Percentiles rank a stretch among this genome's conserved stretches.
These are phyloP conservation scores for Melanotus villosus DNA, from an alignment of 2,888 invertebrate species.

Conservation along the genomic window DNA sequence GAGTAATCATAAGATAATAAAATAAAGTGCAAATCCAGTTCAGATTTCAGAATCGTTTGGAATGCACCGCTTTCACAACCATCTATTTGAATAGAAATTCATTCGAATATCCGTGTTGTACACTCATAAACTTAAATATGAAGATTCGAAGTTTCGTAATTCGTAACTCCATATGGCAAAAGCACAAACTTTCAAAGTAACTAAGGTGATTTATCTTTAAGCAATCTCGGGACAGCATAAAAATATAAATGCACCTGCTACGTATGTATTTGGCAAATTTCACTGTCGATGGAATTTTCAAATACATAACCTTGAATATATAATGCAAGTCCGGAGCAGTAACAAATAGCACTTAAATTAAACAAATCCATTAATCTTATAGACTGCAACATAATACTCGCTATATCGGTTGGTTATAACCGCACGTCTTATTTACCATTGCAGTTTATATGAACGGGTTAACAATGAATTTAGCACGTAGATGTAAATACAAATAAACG, in stretches of 20 bases:
- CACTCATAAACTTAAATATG: no score
- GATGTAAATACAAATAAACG: constrained; percentile 24
- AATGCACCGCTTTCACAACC: no score
- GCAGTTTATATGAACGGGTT: constrained; percentile 1
- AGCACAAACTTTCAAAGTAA: no score
- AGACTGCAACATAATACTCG: constrained; percentile 35
- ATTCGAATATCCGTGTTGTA: no score
- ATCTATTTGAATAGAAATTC: no score
- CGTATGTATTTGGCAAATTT: constrained; percentile 7
- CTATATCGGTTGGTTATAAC: constrained; percentile 6
- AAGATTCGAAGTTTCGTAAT: no score
- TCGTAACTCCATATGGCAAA: no score
- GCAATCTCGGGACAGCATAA: no score
- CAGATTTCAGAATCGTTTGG: no score
- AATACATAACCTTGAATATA: constrained; percentile 14
- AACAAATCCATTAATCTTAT: constrained; percentile 47
- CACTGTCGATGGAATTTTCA: constrained; percentile 14
- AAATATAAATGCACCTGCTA: not conserved
- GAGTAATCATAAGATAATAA: no score
- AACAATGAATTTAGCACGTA: constrained; percentile 26
- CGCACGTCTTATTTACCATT: not conserved
- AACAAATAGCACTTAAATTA: constrained; percentile 48
- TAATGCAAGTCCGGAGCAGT: constrained; percentile 23
- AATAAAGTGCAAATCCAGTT: no score
- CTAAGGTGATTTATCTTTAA: not conserved